phyloP scores from a whole-genome alignment of 2,888 invertebrate species.

The Copidosoma aretas region DNA sequence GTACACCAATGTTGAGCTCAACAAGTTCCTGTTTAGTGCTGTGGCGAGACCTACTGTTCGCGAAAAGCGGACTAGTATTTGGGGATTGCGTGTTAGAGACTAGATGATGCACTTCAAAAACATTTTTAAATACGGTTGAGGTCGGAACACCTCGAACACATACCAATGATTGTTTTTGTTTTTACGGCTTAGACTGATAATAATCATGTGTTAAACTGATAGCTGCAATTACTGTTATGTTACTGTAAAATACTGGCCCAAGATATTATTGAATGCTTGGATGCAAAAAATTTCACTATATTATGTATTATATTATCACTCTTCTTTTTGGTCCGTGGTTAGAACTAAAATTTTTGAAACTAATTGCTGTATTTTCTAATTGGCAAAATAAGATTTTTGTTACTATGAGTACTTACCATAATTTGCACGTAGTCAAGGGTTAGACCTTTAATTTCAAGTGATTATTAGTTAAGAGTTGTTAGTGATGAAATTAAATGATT shows the following conservation, averaged over 20 bases:
- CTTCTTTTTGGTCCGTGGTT: no score
- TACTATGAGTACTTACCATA: constrained; percentile 7
- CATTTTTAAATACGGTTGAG: constrained; percentile 11
- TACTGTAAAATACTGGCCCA: no score
- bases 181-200: constrained; percentile 34
- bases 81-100: constrained; percentile 85
- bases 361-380: constrained; percentile 21
- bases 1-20: constrained; percentile 71
- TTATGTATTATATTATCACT: no score
- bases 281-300: no score
- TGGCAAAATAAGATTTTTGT: no score
- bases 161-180: constrained; percentile 32
- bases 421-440: constrained; percentile 5
- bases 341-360: constrained; percentile 1
- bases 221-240: not conserved
- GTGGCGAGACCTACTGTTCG: constrained; percentile 92
- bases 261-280: no score
- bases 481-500: constrained; percentile 8
- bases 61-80: constrained; percentile 84
- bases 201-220: constrained; percentile 10
- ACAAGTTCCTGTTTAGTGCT: constrained; percentile 81
- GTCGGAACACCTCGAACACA: constrained; percentile 20
- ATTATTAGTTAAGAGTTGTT: not conserved
- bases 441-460: constrained; percentile 3
- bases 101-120: constrained; percentile 54